Base-by-base conservation (phyloP, 2,797 vertebrate genomes). In the Heterohyrax brucei region DNA sequence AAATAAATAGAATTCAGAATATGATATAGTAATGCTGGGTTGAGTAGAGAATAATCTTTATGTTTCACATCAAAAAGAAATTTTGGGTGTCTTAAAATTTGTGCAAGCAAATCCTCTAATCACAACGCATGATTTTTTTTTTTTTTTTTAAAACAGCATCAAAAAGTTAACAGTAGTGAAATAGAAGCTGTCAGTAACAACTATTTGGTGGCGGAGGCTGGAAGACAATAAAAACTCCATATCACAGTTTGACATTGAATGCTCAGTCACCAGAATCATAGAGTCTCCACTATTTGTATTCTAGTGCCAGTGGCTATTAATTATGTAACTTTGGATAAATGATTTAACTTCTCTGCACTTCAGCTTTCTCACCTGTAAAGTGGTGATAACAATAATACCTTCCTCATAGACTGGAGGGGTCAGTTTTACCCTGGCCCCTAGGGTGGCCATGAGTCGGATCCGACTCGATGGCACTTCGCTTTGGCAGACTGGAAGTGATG, bases 281-380 rank as follows among this genome's bases (percentile, higher is more conserved):
- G 10, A 18, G 78, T 61, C 73, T 84, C 26, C 9, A 62, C 19
- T 48, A 75, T 96, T 72, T 64, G 70, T 92, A 56, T 94, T 94
- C 19, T 48, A 70, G 66, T 2, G 2, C 28, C 30, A 79, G 0
- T 62, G 46, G 44, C 81, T 73, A 26, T 70, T 92, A 68, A 39
- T 48, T 24, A 1, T 92, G 46, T 77, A 48, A 92, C 50, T 12
- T 46, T 68, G 33, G 13, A 4, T 59, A 39, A 56, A 46, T 44
- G 72, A 59, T 44, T 19, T 59, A 33, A 56, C 12, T 56, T 56
- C 12, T 56, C 53, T 56, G 53, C 53, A 56, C 53, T 56, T 56
- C 13, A 13, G 53, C 53, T 16, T 56, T 56, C 53, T 56, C 53
- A 56, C 53, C 13, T 56, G 53, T 56, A 56, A 56, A 56, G 26